Conservation (phyloP, 2,113 vertebrate species). For the Centropus unirufus region DNA sequence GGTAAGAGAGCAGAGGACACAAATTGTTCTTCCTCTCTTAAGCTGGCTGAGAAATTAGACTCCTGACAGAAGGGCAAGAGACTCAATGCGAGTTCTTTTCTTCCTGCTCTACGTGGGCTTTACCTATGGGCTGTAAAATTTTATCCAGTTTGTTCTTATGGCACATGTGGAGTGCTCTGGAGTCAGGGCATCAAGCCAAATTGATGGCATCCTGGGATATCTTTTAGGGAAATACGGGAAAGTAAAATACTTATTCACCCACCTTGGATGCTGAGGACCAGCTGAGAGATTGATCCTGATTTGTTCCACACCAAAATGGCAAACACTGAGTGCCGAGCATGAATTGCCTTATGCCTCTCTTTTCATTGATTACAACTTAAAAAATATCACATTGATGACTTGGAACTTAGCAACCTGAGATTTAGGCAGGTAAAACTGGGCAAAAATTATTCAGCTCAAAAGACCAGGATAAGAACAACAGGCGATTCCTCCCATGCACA, state of each 20-base stretch:
- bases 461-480: not conserved
- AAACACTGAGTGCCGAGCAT: not conserved
- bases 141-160: not conserved
- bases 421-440: not conserved
- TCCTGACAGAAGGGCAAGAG: not conserved
- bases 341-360: not conserved
- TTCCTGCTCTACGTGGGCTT: not conserved
- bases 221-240: not conserved
- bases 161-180: not conserved
- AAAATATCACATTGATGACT: not conserved
- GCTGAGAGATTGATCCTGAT: not conserved
- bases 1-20: not conserved
- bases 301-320: not conserved
- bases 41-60: conserved; percentile 21
- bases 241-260: not conserved
- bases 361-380: not conserved
- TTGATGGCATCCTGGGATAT: not conserved
- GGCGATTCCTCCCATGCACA: not conserved
- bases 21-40: not conserved
- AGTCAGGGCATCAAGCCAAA: not conserved
- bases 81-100: not conserved
- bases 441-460: not conserved
- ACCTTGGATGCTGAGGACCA: not conserved
- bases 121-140: not conserved
- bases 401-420: not conserved